These are phyloP conservation scores for Agapornis roseicollis DNA, from an alignment of 2,113 vertebrate genomes.

Conservation along the genomic window DNA sequence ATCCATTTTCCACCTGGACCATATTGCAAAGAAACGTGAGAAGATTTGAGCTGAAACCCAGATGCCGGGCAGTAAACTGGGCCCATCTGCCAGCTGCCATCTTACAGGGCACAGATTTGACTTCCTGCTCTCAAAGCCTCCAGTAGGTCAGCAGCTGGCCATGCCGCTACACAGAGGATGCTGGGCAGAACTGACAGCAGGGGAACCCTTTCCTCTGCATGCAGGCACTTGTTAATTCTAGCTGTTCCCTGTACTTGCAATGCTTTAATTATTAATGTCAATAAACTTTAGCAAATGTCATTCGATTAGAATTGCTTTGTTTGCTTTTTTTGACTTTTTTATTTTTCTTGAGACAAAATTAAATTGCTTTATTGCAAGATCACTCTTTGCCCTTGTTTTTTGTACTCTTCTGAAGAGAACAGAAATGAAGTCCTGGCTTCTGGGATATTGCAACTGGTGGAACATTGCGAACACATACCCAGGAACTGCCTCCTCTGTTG, in stretches of 20 bases:
- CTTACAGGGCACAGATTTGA: background rate
- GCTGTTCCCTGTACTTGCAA: background rate
- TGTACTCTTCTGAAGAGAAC: background rate
- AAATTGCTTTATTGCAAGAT: slow-evolving; percentile 3
- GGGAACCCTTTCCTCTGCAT: rapidly evolving
- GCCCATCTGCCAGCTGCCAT: background rate
- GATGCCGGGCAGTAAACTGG: background rate
- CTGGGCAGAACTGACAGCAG: background rate
- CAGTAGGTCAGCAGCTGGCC: background rate
- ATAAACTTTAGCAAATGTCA: slow-evolving; percentile 27
- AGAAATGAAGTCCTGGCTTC: background rate
- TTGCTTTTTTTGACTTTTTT: background rate
- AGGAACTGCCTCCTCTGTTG: rapidly evolving
- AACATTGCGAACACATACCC: background rate
- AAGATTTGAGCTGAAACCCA: background rate
- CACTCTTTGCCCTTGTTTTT: background rate
- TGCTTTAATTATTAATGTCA: slow-evolving; percentile 8
- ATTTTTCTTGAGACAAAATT: background rate
- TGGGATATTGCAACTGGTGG: background rate
- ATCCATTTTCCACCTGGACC: background rate
- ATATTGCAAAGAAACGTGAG: background rate
- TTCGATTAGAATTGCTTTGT: background rate
- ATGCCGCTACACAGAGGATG: background rate
- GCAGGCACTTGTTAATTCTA: background rate
- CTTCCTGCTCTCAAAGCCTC: background rate